phyloP scores from a whole-genome alignment of 2,113 vertebrate species.

The Orcinus orca region DNA sequence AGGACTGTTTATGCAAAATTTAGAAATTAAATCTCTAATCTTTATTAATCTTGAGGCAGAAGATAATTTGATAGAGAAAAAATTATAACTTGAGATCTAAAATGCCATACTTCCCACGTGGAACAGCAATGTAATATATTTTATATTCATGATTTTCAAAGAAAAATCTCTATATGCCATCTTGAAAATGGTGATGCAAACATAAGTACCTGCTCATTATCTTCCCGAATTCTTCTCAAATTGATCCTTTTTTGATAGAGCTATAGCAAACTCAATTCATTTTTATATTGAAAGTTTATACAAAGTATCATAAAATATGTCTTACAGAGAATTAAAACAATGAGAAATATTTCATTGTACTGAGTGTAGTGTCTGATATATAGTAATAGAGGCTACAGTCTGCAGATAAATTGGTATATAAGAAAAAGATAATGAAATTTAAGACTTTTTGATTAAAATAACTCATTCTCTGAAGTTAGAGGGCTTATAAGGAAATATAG shows the following conservation, averaged over 20 bases:
- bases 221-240: constrained; percentile 42
- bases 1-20: not conserved
- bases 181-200: constrained; percentile 12
- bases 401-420: not conserved
- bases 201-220: constrained; percentile 33
- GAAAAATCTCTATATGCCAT: not conserved
- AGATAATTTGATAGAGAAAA: not conserved
- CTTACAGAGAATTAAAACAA: constrained; percentile 34
- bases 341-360: not conserved
- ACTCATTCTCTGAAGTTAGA: not conserved
- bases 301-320: constrained; percentile 47
- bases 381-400: not conserved
- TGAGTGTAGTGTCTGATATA: not conserved
- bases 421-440: not conserved
- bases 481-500: not conserved
- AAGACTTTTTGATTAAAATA: constrained; percentile 1
- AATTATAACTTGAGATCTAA: not conserved
- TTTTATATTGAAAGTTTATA: constrained; percentile 61
- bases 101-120: not conserved
- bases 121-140: not conserved
- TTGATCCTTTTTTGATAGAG: constrained; percentile 10
- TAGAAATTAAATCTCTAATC: not conserved
- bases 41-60: not conserved
- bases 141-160: constrained; percentile 7
- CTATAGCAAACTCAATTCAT: constrained; percentile 60